Conservation (phyloP, 1,140 invertebrate species). For the Whitmania pigra region DNA sequence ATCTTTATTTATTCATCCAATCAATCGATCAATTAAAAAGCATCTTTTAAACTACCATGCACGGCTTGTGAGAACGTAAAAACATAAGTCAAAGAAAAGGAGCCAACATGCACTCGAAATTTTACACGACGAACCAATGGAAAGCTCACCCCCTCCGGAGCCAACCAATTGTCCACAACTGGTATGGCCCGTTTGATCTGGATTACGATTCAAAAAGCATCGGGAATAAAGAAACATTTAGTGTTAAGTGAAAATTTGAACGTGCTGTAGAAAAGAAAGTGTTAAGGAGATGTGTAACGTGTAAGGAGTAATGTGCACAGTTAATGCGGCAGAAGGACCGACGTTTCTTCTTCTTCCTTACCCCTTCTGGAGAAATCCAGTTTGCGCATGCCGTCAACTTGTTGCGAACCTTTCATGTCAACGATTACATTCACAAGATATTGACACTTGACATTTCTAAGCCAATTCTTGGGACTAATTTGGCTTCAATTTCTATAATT, state of each 20-base stretch:
- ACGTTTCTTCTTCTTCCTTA: neutral
- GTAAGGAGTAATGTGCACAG: no score
- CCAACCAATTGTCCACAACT: slow-evolving; percentile 25
- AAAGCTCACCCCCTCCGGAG: slow-evolving; percentile 25
- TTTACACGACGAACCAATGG: neutral
- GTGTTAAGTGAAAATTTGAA: no score
- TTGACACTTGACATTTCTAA: no score
- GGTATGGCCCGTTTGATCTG: slow-evolving; percentile 24
- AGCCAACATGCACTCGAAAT: neutral
- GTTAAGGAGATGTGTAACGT: no score
- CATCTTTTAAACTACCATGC: neutral
- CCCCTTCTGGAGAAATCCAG: slow-evolving; percentile 25
- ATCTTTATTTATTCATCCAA: neutral
- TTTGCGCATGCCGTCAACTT: slow-evolving; percentile 24
- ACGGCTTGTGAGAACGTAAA: neutral
- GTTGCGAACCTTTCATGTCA: slow-evolving; percentile 14
- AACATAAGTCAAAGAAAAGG: neutral
- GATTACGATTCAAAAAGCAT: slow-evolving; percentile 1
- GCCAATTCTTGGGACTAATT: neutral
- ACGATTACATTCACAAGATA: neutral
- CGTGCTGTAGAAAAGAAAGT: no score
- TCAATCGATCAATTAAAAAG: neutral
- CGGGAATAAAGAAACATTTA: no score
- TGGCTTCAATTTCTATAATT: no score
- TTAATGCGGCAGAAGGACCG: no score